These are phyloP conservation scores for Oryctes rhinoceros DNA, from an alignment of 1,140 invertebrate species.

Conservation along the genomic window DNA sequence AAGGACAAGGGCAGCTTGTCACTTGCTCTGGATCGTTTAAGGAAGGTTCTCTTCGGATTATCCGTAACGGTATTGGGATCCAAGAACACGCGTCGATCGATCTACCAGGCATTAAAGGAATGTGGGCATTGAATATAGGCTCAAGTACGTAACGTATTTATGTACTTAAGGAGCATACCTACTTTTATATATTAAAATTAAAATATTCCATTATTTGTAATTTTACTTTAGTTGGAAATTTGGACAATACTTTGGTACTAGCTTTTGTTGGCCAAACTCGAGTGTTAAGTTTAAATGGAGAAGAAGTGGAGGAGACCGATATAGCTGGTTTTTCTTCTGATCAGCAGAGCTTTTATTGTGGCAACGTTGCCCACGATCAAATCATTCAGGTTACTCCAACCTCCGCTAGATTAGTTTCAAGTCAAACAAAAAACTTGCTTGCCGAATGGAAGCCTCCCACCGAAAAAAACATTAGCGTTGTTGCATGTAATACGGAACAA, in stretches of 20 bases:
- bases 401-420: conserved; percentile 74
- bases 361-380: conserved; percentile 86
- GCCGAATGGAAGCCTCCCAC: conserved; percentile 81
- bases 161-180: no score
- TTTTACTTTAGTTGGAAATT: conserved; percentile 47
- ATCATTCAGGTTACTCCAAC: conserved; percentile 79
- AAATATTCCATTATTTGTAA: conserved; percentile 44
- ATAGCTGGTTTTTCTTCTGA: conserved; percentile 88
- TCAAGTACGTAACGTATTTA: conserved; percentile 60
- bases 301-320: conserved; percentile 97
- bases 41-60: conserved; percentile 96
- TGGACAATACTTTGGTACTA: conserved; percentile 90
- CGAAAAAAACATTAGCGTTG: conserved; percentile 85
- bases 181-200: conserved; percentile 42
- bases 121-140: conserved; percentile 90
- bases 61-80: conserved; percentile 93
- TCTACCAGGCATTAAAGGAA: conserved; percentile 95
- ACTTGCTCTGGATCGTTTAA: conserved; percentile 98
- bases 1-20: conserved; percentile 97
- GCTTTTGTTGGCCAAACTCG: conserved; percentile 95
- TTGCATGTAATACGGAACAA: conserved; percentile 84
- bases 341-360: conserved; percentile 92
- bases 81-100: conserved; percentile 98
- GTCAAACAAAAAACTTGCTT: conserved; percentile 72
- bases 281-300: conserved; percentile 87